A percentile compares a stretch with the other conserved stretches of the same genome.
Evolutionary conservation across 2,888 invertebrate genomes (phyloP).

Genomic region (Nesidiocoris tenuis): DNA sequence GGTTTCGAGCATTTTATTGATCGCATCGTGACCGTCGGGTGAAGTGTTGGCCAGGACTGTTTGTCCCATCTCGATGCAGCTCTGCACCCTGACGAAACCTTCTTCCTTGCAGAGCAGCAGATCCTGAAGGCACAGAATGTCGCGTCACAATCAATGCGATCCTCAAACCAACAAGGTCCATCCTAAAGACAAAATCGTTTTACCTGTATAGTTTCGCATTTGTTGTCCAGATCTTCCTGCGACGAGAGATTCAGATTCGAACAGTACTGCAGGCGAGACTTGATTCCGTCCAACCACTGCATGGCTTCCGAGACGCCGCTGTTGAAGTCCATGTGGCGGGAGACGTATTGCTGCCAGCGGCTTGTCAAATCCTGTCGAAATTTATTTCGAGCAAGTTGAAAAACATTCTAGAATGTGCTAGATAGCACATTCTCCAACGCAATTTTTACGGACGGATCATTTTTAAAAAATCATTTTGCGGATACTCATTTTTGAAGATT

Average conservation of each 20-base stretch:
- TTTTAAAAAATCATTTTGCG: no score
- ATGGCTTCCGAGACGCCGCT: constrained; percentile 75
- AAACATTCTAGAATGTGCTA: no score
- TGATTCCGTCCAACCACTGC: constrained; percentile 80
- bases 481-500: neutral
- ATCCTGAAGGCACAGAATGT: constrained; percentile 62
- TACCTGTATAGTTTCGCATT: constrained; percentile 70
- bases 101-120: constrained; percentile 88
- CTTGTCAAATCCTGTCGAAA: constrained; percentile 69
- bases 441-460: no score
- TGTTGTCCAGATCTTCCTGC: constrained; percentile 81
- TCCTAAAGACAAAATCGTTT: no score
- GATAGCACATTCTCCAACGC: no score
- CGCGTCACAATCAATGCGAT: no score
- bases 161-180: no score
- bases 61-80: constrained; percentile 87
- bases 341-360: constrained; percentile 90
- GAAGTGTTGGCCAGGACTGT: constrained; percentile 88
- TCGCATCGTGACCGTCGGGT: constrained; percentile 79
- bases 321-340: constrained; percentile 83
- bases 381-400: no score
- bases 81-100: constrained; percentile 84
- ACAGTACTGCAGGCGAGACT: constrained; percentile 82
- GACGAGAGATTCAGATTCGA: constrained; percentile 77
- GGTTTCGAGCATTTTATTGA: constrained; percentile 77